Evolutionary conservation across 1,140 invertebrate genomes (phyloP), one percentile per base, ranked within the genome.

Genomic region (Dendroctonus ponderosae): DNA sequence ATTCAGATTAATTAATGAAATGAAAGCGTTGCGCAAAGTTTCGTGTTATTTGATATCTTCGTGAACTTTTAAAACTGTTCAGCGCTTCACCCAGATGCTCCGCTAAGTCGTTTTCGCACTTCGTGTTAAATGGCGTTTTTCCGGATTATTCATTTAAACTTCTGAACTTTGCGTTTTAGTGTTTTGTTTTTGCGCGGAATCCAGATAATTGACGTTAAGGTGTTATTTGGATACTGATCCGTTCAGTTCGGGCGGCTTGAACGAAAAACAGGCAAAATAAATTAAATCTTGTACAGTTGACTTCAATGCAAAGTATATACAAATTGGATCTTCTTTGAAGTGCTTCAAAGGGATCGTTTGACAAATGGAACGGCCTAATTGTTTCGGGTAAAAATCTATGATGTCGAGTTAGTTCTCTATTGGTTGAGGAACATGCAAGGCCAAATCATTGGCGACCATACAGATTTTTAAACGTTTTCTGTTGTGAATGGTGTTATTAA

Each of bases 1-100:
- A 61, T 61, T 61, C 59, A 51, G 39, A 61, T 51, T 61, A 61
- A 61, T 61, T 61, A 61, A 61, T 61, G 48, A 61, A 61, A 61
- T 43, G 46, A 61, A 61, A 61, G 9, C 46, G 48, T 61, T 61
- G 8, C 43, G 43, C 6, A 38, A 48, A 60, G 15, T 60, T 60
- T 60, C 43, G 43, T 26, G 43, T 60, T 48, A 48, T 60, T 60
- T 60, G 43, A 60, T 60, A 39, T 60, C 57, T 60, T 60, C 15
- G 38, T 38, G 38, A 54, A 54, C 15, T 54, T 49, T 48, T 26
- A 37, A 49, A 60, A 44, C 43, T 48, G 14, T 49, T 60, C 14
- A 37, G 11, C 39, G 15, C 54, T 57, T 57, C 15, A 43, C n/a
- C 40, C 52, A 6, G 12, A 54, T 38, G 38, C 15, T 8, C 7